Base-by-base conservation (phyloP, 2,888 invertebrate species). In the Bimastos eiseni region DNA sequence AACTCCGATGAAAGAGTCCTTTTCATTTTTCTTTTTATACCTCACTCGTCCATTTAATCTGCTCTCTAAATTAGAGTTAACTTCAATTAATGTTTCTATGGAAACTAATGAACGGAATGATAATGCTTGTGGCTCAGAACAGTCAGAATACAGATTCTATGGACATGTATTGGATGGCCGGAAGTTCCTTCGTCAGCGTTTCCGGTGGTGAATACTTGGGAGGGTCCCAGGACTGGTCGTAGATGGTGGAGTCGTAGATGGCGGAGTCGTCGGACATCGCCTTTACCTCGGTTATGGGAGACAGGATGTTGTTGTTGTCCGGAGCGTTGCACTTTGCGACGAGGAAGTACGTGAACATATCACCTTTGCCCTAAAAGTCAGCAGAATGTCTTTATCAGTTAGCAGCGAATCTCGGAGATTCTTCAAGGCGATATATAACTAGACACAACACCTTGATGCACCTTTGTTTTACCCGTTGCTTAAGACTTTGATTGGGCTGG, bases 331-430 rank as follows among this genome's bases (percentile, higher is more conserved):
- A 37, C 37, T 36, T 86, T 0, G 19, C 94, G 15, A 93, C 93
- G 83, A 95, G 93, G 92, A 95, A 95, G 92, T 95, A 95, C 17
- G 95, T 95, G 92, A 94, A 93, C 93, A 94, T 93, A 89, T 94
- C 93, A 30, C 95, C 95, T 93, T 95, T 95, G 24, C 95, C 95
- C 95, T 95, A 92, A 21, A 83, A 1, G 91, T n/a, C n/a, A n/a
- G n/a, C n/a, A n/a, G n/a, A n/a, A n/a, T n/a, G n/a, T n/a, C n/a
- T n/a, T n/a, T n/a, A n/a, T n/a, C n/a, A n/a, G n/a, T n/a, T n/a
- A n/a, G n/a, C n/a, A n/a, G n/a, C n/a, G n/a, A n/a, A n/a, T n/a
- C n/a, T n/a, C n/a, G n/a, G n/a, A n/a, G n/a, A n/a, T n/a, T n/a
- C n/a, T n/a, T n/a, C n/a, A n/a, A n/a, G n/a, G n/a, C n/a, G n/a